A percentile compares a stretch with the other conserved stretches of the same genome.
Evolutionary conservation across 2,797 vertebrate genomes (phyloP).

Genomic region (Acridotheres tristis): DNA sequence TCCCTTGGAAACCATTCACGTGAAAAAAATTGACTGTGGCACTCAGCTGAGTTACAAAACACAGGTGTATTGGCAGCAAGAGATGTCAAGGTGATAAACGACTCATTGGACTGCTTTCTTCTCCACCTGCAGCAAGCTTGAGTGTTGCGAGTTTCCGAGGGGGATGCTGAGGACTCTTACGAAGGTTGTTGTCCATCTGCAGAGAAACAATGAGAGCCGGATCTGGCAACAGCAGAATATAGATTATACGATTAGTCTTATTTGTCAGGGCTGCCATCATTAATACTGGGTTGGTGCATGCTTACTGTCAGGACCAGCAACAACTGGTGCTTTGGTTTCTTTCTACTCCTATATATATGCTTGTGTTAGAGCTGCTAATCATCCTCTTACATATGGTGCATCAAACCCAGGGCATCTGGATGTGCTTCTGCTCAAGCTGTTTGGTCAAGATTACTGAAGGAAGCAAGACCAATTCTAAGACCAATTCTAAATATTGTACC

Average conservation of each 20-base stretch:
- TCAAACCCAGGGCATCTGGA: neutral
- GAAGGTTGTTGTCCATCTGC: conserved; percentile 98
- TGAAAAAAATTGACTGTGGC: neutral
- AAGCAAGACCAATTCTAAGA: neutral
- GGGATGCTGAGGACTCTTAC: conserved; percentile 94
- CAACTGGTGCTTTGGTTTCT: neutral
- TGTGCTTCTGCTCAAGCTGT: neutral
- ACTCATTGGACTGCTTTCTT: conserved; percentile 75
- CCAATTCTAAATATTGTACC: neutral
- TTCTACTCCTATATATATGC: neutral
- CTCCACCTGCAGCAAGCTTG: conserved; percentile 79
- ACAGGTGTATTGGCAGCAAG: neutral
- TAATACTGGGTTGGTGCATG: neutral
- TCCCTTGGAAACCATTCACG: conserved; percentile 9
- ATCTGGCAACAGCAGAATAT: conserved; percentile 52
- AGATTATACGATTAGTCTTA: neutral
- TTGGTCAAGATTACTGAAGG: neutral
- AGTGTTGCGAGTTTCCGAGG: conserved; percentile 84
- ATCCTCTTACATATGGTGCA: neutral
- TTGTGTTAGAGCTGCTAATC: neutral
- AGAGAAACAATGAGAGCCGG: conserved; percentile 64
- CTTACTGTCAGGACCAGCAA: neutral
- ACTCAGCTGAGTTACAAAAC: neutral
- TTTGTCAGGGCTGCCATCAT: neutral
- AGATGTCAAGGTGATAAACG: conserved; percentile 74